Evolutionary conservation across 2,797 vertebrate genomes (phyloP).

Genomic region (Carcharodon carcharias): DNA sequence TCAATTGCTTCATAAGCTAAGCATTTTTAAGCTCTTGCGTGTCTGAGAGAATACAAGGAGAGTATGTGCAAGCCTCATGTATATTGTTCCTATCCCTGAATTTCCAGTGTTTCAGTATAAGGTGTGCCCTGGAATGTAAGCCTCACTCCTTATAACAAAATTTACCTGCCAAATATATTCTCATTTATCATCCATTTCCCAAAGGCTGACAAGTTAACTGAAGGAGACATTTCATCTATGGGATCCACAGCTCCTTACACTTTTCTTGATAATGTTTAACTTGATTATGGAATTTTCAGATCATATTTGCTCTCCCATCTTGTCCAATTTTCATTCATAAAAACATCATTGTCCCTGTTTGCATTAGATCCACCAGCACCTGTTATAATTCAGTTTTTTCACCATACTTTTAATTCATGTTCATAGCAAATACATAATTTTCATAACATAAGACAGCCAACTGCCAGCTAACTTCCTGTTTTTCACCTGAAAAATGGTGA

Average conservation of each 20-base stretch:
- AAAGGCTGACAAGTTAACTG: neutral
- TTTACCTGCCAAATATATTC: neutral
- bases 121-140: neutral
- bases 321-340: neutral
- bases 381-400: neutral
- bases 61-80: neutral
- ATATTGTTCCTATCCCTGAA: neutral
- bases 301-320: neutral
- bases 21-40: neutral
- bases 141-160: neutral
- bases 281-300: neutral
- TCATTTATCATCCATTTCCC: neutral
- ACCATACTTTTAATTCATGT: neutral
- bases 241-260: neutral
- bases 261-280: neutral
- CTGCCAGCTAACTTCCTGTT: neutral
- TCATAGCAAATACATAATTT: neutral
- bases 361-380: neutral
- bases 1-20: neutral
- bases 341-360: neutral
- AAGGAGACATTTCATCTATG: neutral
- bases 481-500: neutral
- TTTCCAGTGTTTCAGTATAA: neutral
- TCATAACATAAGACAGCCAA: neutral
- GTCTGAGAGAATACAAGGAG: neutral